phyloP scores from a whole-genome alignment of 2,113 vertebrate genomes.

The Triplophysa dalaica region DNA sequence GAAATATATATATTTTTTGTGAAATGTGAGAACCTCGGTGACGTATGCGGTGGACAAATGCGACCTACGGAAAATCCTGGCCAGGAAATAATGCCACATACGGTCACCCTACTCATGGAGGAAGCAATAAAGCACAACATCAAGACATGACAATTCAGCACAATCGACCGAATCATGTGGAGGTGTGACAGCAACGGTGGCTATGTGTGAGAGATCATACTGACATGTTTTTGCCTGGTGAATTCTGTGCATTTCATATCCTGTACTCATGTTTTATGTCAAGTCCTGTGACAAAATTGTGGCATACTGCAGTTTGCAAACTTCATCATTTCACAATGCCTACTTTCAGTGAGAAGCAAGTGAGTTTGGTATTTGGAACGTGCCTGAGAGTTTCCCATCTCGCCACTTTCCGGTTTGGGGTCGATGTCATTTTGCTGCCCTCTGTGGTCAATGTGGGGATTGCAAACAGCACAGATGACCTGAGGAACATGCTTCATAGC shows the following conservation, averaged over 20 bases:
- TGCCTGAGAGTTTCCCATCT: not conserved
- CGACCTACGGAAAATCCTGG: too few relatives aligned
- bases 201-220: conserved; percentile 1
- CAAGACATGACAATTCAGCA: not conserved
- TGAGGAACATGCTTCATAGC: conserved; percentile 68
- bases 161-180: not conserved
- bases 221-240: not conserved
- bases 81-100: too few relatives aligned
- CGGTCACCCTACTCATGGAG: not conserved
- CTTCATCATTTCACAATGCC: too few relatives aligned
- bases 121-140: not conserved
- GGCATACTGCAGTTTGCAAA: too few relatives aligned
- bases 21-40: too few relatives aligned
- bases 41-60: too few relatives aligned
- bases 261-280: not conserved
- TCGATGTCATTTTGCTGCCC: conserved; percentile 10
- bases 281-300: too few relatives aligned
- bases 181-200: not conserved
- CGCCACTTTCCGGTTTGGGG: conserved; percentile 6
- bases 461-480: conserved; percentile 66
- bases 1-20: too few relatives aligned
- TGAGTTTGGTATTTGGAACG: not conserved
- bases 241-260: not conserved
- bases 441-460: conserved; percentile 56
- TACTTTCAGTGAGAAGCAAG: too few relatives aligned